Base-by-base conservation (phyloP, 2,888 invertebrate genomes). In the Lycophotia porphyrea region DNA sequence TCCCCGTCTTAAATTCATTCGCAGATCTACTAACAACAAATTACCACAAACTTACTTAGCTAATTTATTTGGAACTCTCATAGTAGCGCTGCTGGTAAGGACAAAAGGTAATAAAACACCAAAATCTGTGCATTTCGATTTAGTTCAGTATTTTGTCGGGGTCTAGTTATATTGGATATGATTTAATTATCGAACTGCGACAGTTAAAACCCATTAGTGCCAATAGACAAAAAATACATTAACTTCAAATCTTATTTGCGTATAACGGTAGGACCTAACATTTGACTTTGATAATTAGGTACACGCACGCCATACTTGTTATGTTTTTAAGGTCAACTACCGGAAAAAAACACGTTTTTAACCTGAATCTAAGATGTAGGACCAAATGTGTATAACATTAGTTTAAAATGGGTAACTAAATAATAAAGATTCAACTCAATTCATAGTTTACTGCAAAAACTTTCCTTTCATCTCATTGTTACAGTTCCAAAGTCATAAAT, bases 191-290 rank as follows among this genome's bases (percentile, higher is more conserved):
- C 21, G 65, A 80, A 79, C 24, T 79, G 74, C 72, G 82, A 87
- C 87, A 81, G 88, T 84, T 84, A 82, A 80, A 70, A 80, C 31
- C 81, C 86, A 88, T 88, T 88, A 88, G 78, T 71, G 69, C 47
- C 34, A 71, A 72, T 68, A 71, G 69, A 78, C 71, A 88, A 85
- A 88, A 84, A 77, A 77, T 52, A 73, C 44, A 66, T 75, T 75
- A 81, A 72, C 24, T 58, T 52, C 9, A 63, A 78, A 74, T 72
- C 52, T 52, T 75, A 75, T 63, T 71, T 68, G 65, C 71, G n/a
- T 73, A 49, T 84, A 82, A 81, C 88, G 76, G 87, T 79, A 42
- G 44, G 64, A 71, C 27, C n/a, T 73, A 70, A 74, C 7, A 68
- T 87, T 71, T 85, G 42, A 67, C 24, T 66, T 85, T 36, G 42